phyloP scores from a whole-genome alignment of 1,140 invertebrate genomes.

The Ptiloglossa arizonensis region DNA sequence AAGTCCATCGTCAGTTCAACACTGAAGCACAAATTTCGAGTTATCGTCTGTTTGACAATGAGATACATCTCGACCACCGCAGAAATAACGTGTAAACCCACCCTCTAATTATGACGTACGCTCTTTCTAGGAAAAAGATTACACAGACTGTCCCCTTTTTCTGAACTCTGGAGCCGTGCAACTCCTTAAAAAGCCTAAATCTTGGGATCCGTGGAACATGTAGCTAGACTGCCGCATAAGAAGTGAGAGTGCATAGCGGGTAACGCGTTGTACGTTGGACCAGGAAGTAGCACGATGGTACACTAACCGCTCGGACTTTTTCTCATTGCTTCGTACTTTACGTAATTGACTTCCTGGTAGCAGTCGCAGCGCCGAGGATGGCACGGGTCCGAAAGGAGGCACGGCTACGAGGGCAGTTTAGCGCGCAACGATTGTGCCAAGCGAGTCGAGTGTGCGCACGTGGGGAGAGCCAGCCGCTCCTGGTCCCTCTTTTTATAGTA shows the following conservation, averaged over 20 bases:
- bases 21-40: no score
- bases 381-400: conserved; percentile 53
- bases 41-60: no score
- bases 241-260: conserved; percentile 38
- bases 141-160: no score
- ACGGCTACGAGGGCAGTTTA: conserved; percentile 30
- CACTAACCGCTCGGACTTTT: conserved; percentile 54
- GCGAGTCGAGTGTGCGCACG: conserved; percentile 7
- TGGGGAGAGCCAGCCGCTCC: conserved; percentile 11
- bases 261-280: conserved; percentile 2
- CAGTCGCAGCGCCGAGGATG: conserved; percentile 22
- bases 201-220: not conserved
- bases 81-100: no score
- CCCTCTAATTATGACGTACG: no score
- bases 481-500: conserved; percentile 52
- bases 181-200: not conserved
- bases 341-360: conserved; percentile 63
- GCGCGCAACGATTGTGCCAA: conserved; percentile 1
- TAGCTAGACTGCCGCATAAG: not conserved
- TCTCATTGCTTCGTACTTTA: conserved; percentile 54
- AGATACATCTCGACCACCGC: no score
- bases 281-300: conserved; percentile 63
- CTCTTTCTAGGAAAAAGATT: no score
- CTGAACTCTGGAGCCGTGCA: no score
- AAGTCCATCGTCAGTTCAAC: no score